phyloP scores from a whole-genome alignment of 2,113 vertebrate species.

The Petrocephalus microphthalmus region DNA sequence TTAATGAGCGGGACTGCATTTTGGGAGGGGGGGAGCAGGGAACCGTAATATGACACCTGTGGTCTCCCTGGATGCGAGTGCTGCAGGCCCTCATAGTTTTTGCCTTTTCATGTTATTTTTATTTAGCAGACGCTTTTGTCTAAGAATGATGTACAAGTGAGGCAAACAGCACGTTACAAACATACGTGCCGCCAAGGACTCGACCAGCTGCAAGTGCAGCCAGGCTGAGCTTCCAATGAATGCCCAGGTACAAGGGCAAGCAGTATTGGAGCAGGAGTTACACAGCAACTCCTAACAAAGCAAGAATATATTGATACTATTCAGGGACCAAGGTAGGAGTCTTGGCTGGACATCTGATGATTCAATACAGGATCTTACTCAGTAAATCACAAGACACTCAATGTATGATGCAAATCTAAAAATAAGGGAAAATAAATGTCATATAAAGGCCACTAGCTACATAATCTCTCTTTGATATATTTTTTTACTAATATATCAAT shows the following conservation, averaged over 20 bases:
- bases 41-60: background rate
- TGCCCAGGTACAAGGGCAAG: background rate
- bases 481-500: background rate
- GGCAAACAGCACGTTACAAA: background rate
- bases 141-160: background rate
- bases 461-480: background rate
- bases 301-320: background rate
- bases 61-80: constrained; percentile 3
- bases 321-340: background rate
- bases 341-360: background rate
- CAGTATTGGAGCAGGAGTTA: background rate
- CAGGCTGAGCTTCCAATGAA: background rate
- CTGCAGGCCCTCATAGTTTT: background rate
- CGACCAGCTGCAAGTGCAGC: background rate
- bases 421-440: background rate
- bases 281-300: background rate
- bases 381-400: background rate
- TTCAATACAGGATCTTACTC: background rate
- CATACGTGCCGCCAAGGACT: background rate
- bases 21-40: constrained; percentile 9
- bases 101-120: background rate
- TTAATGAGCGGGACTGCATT: constrained; percentile 29
- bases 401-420: background rate
- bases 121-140: background rate
- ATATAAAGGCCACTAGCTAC: background rate